Evolutionary conservation across 2,797 vertebrate genomes (phyloP).

Genomic region (Furcifer pardalis): DNA sequence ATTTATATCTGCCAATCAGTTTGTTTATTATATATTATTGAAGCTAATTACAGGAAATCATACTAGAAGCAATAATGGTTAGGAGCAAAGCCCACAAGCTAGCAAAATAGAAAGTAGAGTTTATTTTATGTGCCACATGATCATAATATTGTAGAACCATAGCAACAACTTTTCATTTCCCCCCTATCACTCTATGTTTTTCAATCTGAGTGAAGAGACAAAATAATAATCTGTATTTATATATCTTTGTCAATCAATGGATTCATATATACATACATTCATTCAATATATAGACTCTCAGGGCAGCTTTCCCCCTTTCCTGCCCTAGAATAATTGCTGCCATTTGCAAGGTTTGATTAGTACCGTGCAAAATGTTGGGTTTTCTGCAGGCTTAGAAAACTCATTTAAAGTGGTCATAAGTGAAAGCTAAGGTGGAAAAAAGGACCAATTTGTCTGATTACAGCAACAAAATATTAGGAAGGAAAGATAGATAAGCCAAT

Average conservation of each 20-base stretch:
- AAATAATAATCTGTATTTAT: background rate
- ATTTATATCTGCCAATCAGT: background rate
- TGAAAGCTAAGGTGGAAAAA: background rate
- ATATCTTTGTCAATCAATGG: background rate
- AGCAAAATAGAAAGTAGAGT: background rate
- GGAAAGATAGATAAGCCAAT: background rate
- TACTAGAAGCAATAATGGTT: background rate
- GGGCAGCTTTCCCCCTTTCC: background rate
- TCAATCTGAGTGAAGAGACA: background rate
- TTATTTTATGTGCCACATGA: background rate
- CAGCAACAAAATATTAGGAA: slow-evolving; percentile 25
- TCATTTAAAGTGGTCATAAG: slow-evolving; percentile 5
- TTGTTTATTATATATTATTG: background rate
- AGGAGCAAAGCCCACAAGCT: background rate
- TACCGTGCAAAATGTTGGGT: background rate
- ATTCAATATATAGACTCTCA: background rate
- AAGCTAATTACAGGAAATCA: background rate
- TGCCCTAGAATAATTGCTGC: background rate
- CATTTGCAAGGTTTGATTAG: background rate
- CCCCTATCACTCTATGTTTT: slow-evolving; percentile 10
- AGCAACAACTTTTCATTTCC: background rate
- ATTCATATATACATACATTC: too few species aligned
- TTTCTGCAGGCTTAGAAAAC: background rate
- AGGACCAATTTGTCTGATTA: background rate
- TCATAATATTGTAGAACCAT: background rate